Base-by-base conservation (phyloP, 2,797 vertebrate genomes). In the Tenualosa ilisha region DNA sequence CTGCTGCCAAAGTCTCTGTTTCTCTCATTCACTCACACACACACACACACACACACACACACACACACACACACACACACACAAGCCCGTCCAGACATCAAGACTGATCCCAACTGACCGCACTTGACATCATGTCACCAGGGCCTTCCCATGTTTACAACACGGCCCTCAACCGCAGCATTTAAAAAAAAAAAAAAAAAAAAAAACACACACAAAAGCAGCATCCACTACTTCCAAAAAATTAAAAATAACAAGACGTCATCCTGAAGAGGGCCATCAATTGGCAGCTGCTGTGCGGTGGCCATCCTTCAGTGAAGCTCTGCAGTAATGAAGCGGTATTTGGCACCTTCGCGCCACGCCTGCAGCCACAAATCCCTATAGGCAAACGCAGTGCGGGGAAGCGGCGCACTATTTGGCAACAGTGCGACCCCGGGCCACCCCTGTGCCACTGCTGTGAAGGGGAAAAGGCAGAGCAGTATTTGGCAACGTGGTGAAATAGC, bases 321-420 rank as follows among this genome's bases (percentile, higher is more conserved):
- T 49, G 49, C 51, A 82, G 68, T 65, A 24, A 81, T 11, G 49
- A 3, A 56, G 68, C 59, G 54, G 50, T 81, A 83, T 50, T 31
- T 87, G 81, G 81, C 88, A 85, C 65, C 65, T 37, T 12, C 65
- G 12, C 26, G 12, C 65, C 65, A 31, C 24, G 68, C 84, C 86
- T 84, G 63, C 84, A 63, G 51, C 56, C 24, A 43, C 59, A 86
- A 86, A 88, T 84, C 82, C 51, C 82, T 88, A 72, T 79, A 50
- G 46, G 86, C 81, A 31, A 37, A 65, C 51, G 51, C 51, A 15
- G 1, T 53, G 51, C 0, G 46, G 46, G 46, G 82, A 83, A 89
- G 81, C 49, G 46, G 50, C 56, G 49, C 50, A 82, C 20, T 56
- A 24, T 72, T 31, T 72, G 26, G 43, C 65, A 51, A 7, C 56